Evolutionary conservation across 2,797 vertebrate genomes (phyloP).

Genomic region (Anguilla anguilla): DNA sequence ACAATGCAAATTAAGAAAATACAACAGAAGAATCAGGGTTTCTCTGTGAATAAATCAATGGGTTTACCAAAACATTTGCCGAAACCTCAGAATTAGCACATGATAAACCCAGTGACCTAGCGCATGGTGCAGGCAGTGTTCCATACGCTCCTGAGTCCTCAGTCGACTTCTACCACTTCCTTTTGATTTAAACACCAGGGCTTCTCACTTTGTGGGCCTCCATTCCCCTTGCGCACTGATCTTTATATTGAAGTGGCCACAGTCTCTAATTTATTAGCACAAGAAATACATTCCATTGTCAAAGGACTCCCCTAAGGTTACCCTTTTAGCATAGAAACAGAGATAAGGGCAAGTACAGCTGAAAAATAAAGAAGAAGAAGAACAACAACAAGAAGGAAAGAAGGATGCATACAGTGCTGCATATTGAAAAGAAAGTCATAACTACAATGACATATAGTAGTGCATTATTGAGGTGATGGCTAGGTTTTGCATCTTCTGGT

Average conservation of each 20-base stretch:
- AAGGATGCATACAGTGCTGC: too few species aligned
- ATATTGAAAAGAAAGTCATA: too few species aligned
- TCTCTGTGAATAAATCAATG: neutral
- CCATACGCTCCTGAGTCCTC: neutral
- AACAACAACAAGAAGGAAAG: too few species aligned
- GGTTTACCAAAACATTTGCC: neutral
- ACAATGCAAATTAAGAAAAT: neutral
- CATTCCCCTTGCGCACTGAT: neutral
- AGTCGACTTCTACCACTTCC: neutral
- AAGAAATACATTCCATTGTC: neutral
- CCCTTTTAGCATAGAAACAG: neutral
- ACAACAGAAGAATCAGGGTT: neutral
- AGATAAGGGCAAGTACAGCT: neutral
- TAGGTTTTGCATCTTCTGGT: too few species aligned
- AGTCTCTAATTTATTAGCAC: neutral
- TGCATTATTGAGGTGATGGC: too few species aligned
- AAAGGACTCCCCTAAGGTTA: neutral
- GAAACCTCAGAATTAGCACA: neutral
- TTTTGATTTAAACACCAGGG: constrained; percentile 14
- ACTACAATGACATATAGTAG: too few species aligned
- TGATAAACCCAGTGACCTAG: neutral
- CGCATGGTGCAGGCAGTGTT: neutral
- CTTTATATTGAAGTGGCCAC: neutral
- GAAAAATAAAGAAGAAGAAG: neutral
- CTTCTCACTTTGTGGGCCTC: constrained; percentile 15